Base-by-base conservation (phyloP, 2,113 vertebrate genomes). In the Nothoprocta perdicaria region DNA sequence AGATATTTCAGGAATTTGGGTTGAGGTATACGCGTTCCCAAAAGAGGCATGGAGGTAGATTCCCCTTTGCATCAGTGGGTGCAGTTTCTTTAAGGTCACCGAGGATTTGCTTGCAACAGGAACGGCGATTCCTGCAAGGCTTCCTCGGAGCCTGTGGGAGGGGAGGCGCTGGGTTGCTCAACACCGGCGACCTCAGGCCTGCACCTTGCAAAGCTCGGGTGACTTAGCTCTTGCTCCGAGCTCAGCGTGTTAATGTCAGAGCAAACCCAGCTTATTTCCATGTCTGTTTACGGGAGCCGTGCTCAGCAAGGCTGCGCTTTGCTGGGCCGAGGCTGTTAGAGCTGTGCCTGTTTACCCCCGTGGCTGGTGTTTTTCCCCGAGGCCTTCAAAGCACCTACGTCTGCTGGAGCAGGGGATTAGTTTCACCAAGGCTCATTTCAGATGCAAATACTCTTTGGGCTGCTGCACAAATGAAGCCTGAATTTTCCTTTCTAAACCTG, bases 1-100 rank as follows among this genome's bases (percentile, higher is more conserved):
- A 73, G 65, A 43, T 92, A 96, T 96, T 89, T 93, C 24, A 96
- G 83, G 87, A 95, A 96, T 96, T 89, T 86, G 83, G 33, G 52
- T 88, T 94, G 89, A 96, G 95, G 89, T 94, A 73, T 89, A 75
- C 89, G n/a, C 66, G 69, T 71, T 91, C 65, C 65, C 88, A 88
- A 91, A 93, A 92, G 76, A 91, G 38, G 26, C n/a, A 72, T 65
- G 84, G 91, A 80, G 85, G 77, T 89, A 53, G 62, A 91, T 94
- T 95, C 76, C 61, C 75, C 60, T 87, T 91, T 85, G 60, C 76
- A 91, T 89, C 76, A 80, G 7, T 38, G 69, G 61, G 85, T 91
- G 65, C 91, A 91, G 40, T 93, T 91, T 93, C 82, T 88, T 19
- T 83, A 89, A 94, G 82, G 82, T 92, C 76, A 76, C 31, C 0